These are phyloP conservation scores for Caloenas nicobarica DNA, from an alignment of 2,113 vertebrate species.

Conservation along the genomic window DNA sequence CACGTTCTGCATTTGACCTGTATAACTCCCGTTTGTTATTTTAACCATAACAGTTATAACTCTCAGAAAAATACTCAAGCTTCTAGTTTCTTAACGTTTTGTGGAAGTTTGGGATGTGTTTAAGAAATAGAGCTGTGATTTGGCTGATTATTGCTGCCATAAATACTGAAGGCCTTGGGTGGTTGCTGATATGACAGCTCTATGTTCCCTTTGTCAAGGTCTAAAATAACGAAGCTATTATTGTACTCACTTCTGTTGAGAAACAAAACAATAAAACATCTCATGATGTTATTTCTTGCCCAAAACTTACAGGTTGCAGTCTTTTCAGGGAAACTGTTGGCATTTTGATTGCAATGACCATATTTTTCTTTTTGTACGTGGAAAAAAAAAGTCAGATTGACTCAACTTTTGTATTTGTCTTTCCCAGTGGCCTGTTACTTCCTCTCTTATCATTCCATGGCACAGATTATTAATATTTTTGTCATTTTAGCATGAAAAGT, in stretches of 20 bases:
- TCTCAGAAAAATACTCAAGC: neutral
- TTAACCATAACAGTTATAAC: rapidly evolving
- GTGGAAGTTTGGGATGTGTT: neutral
- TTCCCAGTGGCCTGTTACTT: rapidly evolving
- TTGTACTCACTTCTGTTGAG: neutral
- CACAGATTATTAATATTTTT: neutral
- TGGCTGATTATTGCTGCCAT: slow-evolving; percentile 12
- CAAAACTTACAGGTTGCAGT: neutral
- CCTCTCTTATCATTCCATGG: neutral
- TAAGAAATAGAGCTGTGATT: neutral
- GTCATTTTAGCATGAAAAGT: neutral
- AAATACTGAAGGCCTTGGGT: neutral
- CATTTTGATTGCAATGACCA: neutral
- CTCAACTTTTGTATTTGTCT: neutral
- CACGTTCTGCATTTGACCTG: neutral
- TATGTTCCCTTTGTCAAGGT: neutral
- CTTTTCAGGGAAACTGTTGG: neutral
- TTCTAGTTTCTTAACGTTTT: neutral
- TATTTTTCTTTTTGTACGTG: rapidly evolving
- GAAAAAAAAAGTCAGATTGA: neutral
- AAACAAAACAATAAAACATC: neutral
- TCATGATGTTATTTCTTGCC: neutral
- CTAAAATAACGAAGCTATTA: neutral
- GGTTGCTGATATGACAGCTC: neutral
- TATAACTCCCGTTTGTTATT: neutral